Percentiles rank a stretch among this genome's conserved stretches.
phyloP scores from a whole-genome alignment of 1,140 invertebrate genomes.

The Sinella curviseta region DNA sequence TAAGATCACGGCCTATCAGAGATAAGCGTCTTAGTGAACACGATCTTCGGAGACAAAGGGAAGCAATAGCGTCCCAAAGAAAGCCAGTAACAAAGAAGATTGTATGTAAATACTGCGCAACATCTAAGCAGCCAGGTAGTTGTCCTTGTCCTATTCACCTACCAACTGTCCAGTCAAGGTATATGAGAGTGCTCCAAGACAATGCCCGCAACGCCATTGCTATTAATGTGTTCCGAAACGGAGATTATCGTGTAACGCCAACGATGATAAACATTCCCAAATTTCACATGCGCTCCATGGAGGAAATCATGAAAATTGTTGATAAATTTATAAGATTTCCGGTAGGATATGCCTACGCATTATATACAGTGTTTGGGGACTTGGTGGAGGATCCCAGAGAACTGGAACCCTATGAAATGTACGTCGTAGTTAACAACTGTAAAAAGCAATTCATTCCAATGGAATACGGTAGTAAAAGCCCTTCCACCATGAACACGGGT shows the following conservation, averaged over 20 bases:
- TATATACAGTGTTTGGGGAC: not conserved
- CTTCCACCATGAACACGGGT: not conserved
- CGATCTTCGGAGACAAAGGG: no score
- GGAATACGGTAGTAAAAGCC: not conserved
- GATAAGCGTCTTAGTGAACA: no score
- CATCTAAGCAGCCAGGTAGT: not conserved
- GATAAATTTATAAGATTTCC: not conserved
- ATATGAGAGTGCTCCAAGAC: not conserved
- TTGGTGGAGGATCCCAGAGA: not conserved
- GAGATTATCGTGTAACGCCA: not conserved
- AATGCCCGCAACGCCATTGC: not conserved
- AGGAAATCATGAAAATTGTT: not conserved
- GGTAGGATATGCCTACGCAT: not conserved
- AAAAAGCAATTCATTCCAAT: not conserved
- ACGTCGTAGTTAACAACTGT: constrained; percentile 15
- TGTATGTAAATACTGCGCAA: not conserved
- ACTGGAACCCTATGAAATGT: not conserved
- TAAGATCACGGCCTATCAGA: no score
- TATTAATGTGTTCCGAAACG: constrained; percentile 1
- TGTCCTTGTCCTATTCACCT: constrained; percentile 5
- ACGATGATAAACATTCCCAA: not conserved
- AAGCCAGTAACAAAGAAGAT: not conserved
- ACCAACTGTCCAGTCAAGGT: not conserved
- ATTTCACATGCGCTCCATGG: constrained; percentile 4
- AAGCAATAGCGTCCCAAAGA: no score